Evolutionary conservation across 2,888 invertebrate species (phyloP).

Genomic region (Noctua comes): DNA sequence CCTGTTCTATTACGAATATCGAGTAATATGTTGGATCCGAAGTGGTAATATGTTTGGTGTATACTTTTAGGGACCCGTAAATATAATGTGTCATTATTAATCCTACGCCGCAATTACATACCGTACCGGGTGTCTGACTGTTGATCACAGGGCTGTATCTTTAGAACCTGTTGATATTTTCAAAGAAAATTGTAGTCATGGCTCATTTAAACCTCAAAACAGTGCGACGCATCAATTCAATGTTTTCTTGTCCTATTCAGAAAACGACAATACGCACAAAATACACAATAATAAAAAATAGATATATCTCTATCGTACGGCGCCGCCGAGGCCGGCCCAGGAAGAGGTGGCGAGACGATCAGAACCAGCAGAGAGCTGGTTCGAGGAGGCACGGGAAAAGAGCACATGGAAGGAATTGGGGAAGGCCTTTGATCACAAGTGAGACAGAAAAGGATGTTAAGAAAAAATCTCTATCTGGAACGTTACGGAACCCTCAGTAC

Average conservation of each 20-base stretch:
- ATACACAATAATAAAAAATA: neutral
- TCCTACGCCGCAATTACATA: neutral
- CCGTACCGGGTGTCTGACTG: neutral
- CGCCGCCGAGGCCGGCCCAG: too few species aligned
- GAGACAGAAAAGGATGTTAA: too few species aligned
- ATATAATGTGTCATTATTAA: neutral
- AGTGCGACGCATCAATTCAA: neutral
- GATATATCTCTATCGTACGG: neutral
- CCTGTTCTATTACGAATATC: constrained; percentile 59
- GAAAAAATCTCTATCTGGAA: too few species aligned
- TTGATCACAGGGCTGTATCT: neutral
- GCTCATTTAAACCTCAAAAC: neutral
- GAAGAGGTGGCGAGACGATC: too few species aligned
- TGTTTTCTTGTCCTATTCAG: neutral
- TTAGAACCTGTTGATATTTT: neutral
- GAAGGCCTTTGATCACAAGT: too few species aligned
- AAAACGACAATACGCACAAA: neutral
- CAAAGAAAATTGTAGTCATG: neutral
- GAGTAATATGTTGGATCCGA: constrained; percentile 55
- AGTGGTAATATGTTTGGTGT: constrained; percentile 41
- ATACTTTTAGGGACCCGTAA: constrained; percentile 17
- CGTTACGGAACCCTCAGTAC: neutral
- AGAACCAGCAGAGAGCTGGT: too few species aligned
- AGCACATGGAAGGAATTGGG: too few species aligned
- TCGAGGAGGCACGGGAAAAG: too few species aligned